These are phyloP conservation scores for Agonopterix arenella DNA, from an alignment of 2,888 invertebrate genomes.

Conservation along the genomic window DNA sequence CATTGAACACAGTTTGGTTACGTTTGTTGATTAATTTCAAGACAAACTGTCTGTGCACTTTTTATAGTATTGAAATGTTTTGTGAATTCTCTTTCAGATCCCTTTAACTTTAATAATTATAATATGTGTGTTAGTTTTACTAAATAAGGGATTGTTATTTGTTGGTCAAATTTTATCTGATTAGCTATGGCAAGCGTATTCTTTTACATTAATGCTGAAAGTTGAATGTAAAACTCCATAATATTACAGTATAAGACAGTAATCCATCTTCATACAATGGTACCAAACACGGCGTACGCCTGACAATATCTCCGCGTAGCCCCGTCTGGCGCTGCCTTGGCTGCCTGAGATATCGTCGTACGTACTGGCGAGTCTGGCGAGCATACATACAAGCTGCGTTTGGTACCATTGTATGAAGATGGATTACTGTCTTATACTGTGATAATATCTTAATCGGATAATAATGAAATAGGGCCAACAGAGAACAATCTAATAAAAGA, in stretches of 20 bases:
- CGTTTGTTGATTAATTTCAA: no score
- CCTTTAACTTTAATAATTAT: slow-evolving; percentile 41
- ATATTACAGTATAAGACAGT: no score
- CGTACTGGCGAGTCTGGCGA: no score
- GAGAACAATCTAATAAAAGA: slow-evolving; percentile 40
- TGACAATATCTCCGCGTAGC: no score
- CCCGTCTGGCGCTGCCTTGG: no score
- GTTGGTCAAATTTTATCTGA: slow-evolving; percentile 32
- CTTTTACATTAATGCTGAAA: not conserved
- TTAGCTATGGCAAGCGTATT: not conserved
- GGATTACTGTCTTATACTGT: no score
- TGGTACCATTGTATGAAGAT: no score
- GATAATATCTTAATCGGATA: not conserved
- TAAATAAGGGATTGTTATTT: slow-evolving; percentile 36
- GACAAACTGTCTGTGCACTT: slow-evolving; percentile 4
- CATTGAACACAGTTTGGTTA: no score
- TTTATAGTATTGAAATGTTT: slow-evolving; percentile 28
- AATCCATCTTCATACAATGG: no score
- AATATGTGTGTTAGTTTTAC: slow-evolving; percentile 49
- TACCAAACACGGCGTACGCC: no score
- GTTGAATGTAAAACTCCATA: not conserved
- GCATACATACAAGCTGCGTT: no score
- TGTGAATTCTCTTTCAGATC: slow-evolving; percentile 67
- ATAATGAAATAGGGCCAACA: slow-evolving; percentile 28
- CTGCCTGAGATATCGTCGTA: no score